Evolutionary conservation across 1,140 invertebrate species (phyloP).

Genomic region (Sitophilus oryzae): DNA sequence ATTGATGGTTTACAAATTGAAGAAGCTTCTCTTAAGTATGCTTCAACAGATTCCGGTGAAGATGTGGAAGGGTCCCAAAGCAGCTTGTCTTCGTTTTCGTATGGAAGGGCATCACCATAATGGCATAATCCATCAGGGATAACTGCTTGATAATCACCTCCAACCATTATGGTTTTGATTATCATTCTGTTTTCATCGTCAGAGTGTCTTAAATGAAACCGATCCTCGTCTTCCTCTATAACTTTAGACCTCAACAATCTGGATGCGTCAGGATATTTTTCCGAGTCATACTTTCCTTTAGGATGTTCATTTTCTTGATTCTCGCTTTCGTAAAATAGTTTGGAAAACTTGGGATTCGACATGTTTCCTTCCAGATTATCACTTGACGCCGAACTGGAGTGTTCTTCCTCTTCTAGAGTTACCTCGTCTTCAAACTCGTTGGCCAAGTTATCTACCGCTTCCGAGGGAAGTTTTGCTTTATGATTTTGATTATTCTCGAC

Average conservation of each 20-base stretch:
- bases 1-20: conserved; percentile 47
- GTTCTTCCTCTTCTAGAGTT: conserved; percentile 93
- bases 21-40: conserved; percentile 69
- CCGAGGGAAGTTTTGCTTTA: too few relatives aligned
- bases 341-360: conserved; percentile 73
- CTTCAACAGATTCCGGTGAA: conserved; percentile 66
- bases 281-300: conserved; percentile 36
- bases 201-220: conserved; percentile 24
- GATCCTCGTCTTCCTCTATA: conserved; percentile 27
- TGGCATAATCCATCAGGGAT: conserved; percentile 84
- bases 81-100: conserved; percentile 92
- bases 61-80: conserved; percentile 83
- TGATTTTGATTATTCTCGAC: not conserved
- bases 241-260: conserved; percentile 39
- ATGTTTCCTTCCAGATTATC: conserved; percentile 79
- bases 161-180: conserved; percentile 52
- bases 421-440: conserved; percentile 95
- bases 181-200: conserved; percentile 21
- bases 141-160: conserved; percentile 83
- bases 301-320: conserved; percentile 38
- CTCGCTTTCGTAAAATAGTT: conserved; percentile 51
- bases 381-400: conserved; percentile 73
- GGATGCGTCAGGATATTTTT: conserved; percentile 40
- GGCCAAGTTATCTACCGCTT: conserved; percentile 77
- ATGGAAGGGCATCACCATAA: conserved; percentile 69